Percentiles rank a stretch among this genome's conserved stretches.
Evolutionary conservation across 2,888 invertebrate genomes (phyloP).

Genomic region (Lycophotia porphyrea): DNA sequence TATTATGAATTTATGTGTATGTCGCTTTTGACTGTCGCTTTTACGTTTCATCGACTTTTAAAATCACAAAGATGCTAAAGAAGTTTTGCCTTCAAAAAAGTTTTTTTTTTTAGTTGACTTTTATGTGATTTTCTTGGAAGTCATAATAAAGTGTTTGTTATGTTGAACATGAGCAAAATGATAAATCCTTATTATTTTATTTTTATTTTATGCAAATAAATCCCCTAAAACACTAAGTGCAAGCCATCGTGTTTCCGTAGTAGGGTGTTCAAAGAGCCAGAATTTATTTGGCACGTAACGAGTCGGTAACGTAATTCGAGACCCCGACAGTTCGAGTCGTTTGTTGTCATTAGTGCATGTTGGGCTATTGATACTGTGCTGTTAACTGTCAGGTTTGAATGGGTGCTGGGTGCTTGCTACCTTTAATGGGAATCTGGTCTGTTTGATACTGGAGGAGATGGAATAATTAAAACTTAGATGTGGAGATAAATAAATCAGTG

Average conservation of each 20-base stretch:
- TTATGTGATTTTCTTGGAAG: not conserved
- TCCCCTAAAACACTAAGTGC: conserved; percentile 30
- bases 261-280: conserved; percentile 61
- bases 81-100: too few species aligned
- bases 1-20: too few species aligned
- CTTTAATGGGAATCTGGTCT: not conserved
- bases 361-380: conserved; percentile 39
- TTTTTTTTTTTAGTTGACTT: not conserved
- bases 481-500: not conserved
- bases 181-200: not conserved
- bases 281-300: conserved; percentile 70
- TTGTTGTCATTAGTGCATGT: conserved; percentile 62
- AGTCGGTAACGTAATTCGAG: conserved; percentile 67
- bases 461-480: not conserved
- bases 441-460: not conserved
- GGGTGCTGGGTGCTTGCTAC: not conserved
- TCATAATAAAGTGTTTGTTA: not conserved
- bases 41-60: too few species aligned
- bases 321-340: conserved; percentile 59
- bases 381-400: conserved; percentile 29
- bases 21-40: too few species aligned
- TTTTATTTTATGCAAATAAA: conserved; percentile 16
- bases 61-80: too few species aligned
- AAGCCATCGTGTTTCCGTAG: conserved; percentile 45
- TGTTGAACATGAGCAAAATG: too few species aligned